phyloP scores from a whole-genome alignment of 1,140 invertebrate species.

The Mylabris phalerata region DNA sequence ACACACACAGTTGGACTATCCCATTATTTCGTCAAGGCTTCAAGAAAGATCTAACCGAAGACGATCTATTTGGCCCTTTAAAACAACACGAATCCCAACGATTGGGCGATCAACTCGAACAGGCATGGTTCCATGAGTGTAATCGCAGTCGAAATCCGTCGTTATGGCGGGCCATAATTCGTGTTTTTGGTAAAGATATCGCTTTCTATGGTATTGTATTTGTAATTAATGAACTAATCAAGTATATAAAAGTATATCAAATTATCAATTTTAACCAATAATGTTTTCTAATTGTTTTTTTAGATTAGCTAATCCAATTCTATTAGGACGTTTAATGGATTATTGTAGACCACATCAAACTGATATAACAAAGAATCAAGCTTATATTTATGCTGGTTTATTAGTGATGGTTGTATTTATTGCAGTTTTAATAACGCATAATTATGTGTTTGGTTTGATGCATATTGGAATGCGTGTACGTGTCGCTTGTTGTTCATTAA shows the following conservation, averaged over 20 bases:
- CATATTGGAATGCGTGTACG: slow-evolving; percentile 50
- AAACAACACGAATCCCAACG: not conserved
- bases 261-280: no score
- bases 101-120: not conserved
- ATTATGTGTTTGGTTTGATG: slow-evolving; percentile 58
- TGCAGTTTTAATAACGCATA: slow-evolving; percentile 62
- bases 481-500: slow-evolving; percentile 46
- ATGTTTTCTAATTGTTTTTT: slow-evolving; percentile 3
- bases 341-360: slow-evolving; percentile 20
- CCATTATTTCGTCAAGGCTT: slow-evolving; percentile 3
- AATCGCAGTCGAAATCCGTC: slow-evolving; percentile 2
- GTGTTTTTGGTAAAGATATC: slow-evolving; percentile 2
- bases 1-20: slow-evolving; percentile 56
- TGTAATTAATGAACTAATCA: not conserved
- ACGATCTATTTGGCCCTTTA: slow-evolving; percentile 5
- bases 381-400: slow-evolving; percentile 57
- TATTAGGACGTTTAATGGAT: slow-evolving; percentile 18
- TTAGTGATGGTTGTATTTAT: slow-evolving; percentile 63
- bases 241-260: no score
- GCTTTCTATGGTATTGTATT: not conserved
- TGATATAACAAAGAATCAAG: slow-evolving; percentile 38
- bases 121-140: not conserved
- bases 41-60: not conserved
- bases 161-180: slow-evolving; percentile 2
- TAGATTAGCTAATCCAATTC: slow-evolving; percentile 16